phyloP scores from a whole-genome alignment of 2,888 invertebrate species.

The Dendrolimus pini region DNA sequence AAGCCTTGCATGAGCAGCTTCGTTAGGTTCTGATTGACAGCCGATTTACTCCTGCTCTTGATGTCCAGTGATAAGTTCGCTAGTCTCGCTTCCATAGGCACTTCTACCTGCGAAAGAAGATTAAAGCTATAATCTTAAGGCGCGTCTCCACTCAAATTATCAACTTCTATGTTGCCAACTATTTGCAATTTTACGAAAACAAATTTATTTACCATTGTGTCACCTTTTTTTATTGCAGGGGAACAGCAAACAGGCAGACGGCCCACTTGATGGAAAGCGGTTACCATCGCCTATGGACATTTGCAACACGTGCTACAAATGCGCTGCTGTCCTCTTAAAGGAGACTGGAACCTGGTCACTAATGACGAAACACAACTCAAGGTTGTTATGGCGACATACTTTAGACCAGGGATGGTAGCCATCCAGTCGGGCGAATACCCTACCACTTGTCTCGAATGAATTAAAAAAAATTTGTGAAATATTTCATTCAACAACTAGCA shows the following conservation, averaged over 20 bases:
- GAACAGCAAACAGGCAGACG: background rate
- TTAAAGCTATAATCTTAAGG: background rate
- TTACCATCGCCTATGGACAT: background rate
- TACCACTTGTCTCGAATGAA: too few relatives aligned
- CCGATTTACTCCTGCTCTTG: conserved; percentile 44
- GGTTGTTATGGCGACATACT: background rate
- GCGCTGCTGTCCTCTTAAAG: background rate
- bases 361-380: background rate
- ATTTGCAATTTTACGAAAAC: too few relatives aligned
- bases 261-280: background rate
- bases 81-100: conserved; percentile 89
- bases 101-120: conserved; percentile 64
- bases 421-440: background rate
- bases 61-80: conserved; percentile 86
- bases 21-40: conserved; percentile 83
- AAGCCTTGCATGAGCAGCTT: conserved; percentile 89
- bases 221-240: too few relatives aligned
- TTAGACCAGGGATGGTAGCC: background rate
- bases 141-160: too few relatives aligned
- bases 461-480: too few relatives aligned
- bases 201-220: too few relatives aligned
- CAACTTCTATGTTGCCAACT: too few relatives aligned
- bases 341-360: background rate
- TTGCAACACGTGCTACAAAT: background rate
- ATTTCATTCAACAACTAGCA: too few relatives aligned